phyloP scores from a whole-genome alignment of 2,113 vertebrate species.

The Pseudorasbora parva region DNA sequence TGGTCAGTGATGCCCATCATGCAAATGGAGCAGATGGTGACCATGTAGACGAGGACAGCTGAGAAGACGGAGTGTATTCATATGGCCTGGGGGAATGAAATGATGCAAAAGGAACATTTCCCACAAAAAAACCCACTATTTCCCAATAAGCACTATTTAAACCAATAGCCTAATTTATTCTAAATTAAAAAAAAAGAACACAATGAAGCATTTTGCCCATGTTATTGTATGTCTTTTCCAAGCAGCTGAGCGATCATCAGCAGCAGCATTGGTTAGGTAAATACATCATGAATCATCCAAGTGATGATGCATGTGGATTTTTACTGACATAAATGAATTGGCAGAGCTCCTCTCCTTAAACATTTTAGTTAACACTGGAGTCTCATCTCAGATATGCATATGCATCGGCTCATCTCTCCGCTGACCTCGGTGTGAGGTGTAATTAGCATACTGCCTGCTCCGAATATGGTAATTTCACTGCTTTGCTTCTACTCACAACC shows the following conservation, averaged over 20 bases:
- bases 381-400: slow-evolving; percentile 7
- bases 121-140: background rate
- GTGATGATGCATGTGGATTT: background rate
- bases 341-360: background rate
- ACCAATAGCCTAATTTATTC: background rate
- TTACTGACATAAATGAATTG: background rate
- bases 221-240: background rate
- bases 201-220: background rate
- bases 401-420: slow-evolving; percentile 14
- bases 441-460: slow-evolving; percentile 41
- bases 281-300: background rate
- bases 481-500: slow-evolving; percentile 27
- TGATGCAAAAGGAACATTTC: background rate
- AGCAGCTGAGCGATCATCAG: background rate
- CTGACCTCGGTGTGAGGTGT: slow-evolving; percentile 26
- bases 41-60: slow-evolving; percentile 30
- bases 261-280: background rate
- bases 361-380: background rate
- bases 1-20: slow-evolving; percentile 43
- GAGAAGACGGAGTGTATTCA: slow-evolving; percentile 34
- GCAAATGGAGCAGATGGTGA: slow-evolving; percentile 54
- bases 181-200: background rate
- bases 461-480: slow-evolving; percentile 41
- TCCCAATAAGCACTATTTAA: background rate
- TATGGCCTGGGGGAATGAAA: slow-evolving; percentile 23